Evolutionary conservation across 1,140 invertebrate genomes (phyloP).

Genomic region (Calycopis cecrops): DNA sequence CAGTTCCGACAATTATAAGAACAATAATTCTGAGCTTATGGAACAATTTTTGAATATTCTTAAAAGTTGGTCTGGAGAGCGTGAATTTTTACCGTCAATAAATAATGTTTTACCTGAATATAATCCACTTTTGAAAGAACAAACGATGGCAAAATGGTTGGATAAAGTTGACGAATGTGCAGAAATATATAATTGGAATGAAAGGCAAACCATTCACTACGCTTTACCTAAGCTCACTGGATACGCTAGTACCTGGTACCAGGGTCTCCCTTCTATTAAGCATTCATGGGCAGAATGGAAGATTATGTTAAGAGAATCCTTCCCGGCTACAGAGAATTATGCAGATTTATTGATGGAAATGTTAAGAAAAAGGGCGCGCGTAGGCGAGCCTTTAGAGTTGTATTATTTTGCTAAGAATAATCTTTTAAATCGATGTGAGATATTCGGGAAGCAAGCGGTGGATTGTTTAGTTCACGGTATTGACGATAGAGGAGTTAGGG

Average conservation of each 20-base stretch:
- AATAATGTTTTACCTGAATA: conserved; percentile 28
- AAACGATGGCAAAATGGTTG: conserved; percentile 27
- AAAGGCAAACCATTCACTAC: conserved; percentile 22
- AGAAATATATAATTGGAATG: conserved; percentile 16
- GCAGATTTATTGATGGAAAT: conserved; percentile 32
- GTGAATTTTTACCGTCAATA: background rate
- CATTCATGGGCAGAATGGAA: conserved; percentile 45
- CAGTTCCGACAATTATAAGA: too few relatives aligned
- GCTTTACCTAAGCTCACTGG: conserved; percentile 36
- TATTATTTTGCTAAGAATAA: conserved; percentile 30
- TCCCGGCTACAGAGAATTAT: conserved; percentile 32
- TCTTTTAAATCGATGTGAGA: conserved; percentile 26
- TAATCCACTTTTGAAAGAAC: conserved; percentile 24
- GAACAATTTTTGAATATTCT: too few relatives aligned
- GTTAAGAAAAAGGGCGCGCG: conserved; percentile 21
- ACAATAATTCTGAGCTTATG: too few relatives aligned
- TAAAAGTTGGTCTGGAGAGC: too few relatives aligned
- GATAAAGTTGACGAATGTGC: conserved; percentile 36
- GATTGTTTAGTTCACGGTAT: conserved; percentile 21
- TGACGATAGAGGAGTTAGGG: too few relatives aligned
- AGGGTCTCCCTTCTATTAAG: conserved; percentile 29
- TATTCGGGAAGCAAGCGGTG: conserved; percentile 20
- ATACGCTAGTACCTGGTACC: conserved; percentile 41
- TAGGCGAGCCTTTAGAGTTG: conserved; percentile 21
- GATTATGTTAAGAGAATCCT: conserved; percentile 32